Evolutionary conservation across 2,888 invertebrate genomes (phyloP), one percentile per base, ranked within the genome.

Genomic region (Latrodectus hesperus): DNA sequence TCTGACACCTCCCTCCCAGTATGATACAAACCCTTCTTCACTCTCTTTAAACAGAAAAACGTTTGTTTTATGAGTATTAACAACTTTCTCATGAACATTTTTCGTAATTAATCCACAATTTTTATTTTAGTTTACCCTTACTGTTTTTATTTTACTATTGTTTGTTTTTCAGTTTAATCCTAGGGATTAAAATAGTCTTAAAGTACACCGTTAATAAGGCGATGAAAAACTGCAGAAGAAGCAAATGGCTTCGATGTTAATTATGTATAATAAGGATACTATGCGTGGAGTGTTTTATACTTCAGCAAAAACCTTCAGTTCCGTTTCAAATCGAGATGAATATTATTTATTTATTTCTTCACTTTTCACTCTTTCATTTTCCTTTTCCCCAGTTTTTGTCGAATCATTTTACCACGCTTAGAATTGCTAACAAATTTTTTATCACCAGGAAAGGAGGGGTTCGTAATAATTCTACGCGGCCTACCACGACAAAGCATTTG

Each of bases 31-130:
- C 78, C 55, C 72, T 51, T 72, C 49, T 10, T 49, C 49, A 51
- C 64, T 71, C 52, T 38, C 14, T 70, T 38, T 68, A n/a, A 38
- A n/a, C 14, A 64, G 52, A 79, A 76, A 77, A 70, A 77, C 71
- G 60, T 71, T 80, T 85, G 55, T 75, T 68, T 80, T 75, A 68
- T 85, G 49, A 55, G 64, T 68, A 77, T 76, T 86, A 86, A 86
- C 72, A 86, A 81, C 55, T 71, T 72, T 64, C 70, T 71, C 85
- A 64, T 60, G 77, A 75, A 75, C 81, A 73, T 71, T 86, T 81
- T 75, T 79, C 38, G 74, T 86, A 86, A 86, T 86, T 86, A 86
- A 86, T 86, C 86, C 81, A 77, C 81, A 75, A 86, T 86, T 81
- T 86, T 86, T 81, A 74, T 81, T 86, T 72, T 51, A 71, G 65